phyloP scores from a whole-genome alignment of 2,888 invertebrate species.

The Prosopocoilus inquinatus region DNA sequence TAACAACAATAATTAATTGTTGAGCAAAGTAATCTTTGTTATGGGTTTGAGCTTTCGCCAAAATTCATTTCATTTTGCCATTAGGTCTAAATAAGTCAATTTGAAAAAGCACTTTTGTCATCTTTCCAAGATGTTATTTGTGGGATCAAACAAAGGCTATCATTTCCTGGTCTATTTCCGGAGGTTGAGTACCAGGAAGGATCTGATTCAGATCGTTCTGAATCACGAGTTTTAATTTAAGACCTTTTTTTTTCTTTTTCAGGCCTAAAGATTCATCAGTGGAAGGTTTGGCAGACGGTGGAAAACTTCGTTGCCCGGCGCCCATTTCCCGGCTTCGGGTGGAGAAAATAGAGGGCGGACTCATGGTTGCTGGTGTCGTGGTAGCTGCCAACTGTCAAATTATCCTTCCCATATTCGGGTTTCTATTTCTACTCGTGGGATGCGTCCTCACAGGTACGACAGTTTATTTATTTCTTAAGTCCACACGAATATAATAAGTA shows the following conservation, averaged over 20 bases:
- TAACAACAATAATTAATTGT: too few relatives aligned
- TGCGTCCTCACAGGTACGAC: conserved; percentile 69
- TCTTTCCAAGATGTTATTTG: too few relatives aligned
- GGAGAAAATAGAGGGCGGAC: conserved; percentile 74
- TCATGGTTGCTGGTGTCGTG: conserved; percentile 74
- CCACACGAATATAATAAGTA: not conserved
- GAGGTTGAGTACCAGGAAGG: too few relatives aligned
- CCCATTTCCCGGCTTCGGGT: conserved; percentile 68
- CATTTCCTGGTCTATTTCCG: too few relatives aligned
- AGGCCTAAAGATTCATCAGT: conserved; percentile 62
- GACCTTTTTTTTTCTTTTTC: conserved; percentile 33
- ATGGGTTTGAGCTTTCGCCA: too few relatives aligned
- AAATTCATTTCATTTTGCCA: too few relatives aligned
- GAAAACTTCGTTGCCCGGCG: conserved; percentile 59
- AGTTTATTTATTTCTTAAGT: conserved; percentile 1
- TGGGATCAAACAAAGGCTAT: too few relatives aligned
- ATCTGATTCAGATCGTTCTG: too few relatives aligned
- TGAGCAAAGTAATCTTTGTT: too few relatives aligned
- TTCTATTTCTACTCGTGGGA: conserved; percentile 72
- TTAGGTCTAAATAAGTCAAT: too few relatives aligned
- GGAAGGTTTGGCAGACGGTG: conserved; percentile 48
- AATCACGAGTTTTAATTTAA: too few relatives aligned
- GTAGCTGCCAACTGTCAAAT: conserved; percentile 77
- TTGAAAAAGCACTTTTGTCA: too few relatives aligned
- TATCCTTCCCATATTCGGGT: conserved; percentile 73